These are phyloP conservation scores for Heliornis fulica DNA, from an alignment of 2,113 vertebrate species.

Conservation along the genomic window DNA sequence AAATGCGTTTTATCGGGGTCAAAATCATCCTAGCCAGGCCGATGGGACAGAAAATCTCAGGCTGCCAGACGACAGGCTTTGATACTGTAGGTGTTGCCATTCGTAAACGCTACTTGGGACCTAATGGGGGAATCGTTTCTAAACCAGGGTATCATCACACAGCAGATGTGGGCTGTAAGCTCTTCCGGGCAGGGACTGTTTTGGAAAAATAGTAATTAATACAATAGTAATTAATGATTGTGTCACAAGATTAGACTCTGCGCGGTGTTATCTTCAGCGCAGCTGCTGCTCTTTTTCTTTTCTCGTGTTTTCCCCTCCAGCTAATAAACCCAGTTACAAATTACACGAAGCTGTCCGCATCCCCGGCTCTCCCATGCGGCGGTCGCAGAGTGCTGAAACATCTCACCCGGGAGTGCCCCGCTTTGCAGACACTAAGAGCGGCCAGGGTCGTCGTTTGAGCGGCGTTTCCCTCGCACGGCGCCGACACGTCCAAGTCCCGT, in stretches of 20 bases:
- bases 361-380: neutral
- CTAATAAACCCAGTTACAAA: slow-evolving; percentile 23
- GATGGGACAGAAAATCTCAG: slow-evolving; percentile 6
- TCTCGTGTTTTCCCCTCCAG: slow-evolving; percentile 13
- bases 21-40: neutral
- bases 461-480: neutral
- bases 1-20: slow-evolving; percentile 2
- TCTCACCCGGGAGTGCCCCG: neutral
- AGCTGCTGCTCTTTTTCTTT: slow-evolving; percentile 46
- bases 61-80: neutral
- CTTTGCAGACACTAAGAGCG: too few relatives aligned
- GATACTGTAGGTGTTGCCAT: neutral
- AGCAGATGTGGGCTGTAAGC: slow-evolving; percentile 22
- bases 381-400: neutral
- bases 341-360: neutral
- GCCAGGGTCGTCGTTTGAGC: neutral
- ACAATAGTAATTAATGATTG: slow-evolving; percentile 58
- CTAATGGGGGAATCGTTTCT: neutral
- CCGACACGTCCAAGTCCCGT: neutral
- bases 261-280: slow-evolving; percentile 29
- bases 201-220: slow-evolving; percentile 55
- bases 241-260: slow-evolving; percentile 40
- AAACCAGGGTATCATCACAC: neutral
- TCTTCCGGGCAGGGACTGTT: slow-evolving; percentile 26
- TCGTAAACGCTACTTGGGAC: slow-evolving; percentile 20